These are phyloP conservation scores for Trachelus stipa DNA, from an alignment of 2,888 invertebrate species.

Conservation along the genomic window DNA sequence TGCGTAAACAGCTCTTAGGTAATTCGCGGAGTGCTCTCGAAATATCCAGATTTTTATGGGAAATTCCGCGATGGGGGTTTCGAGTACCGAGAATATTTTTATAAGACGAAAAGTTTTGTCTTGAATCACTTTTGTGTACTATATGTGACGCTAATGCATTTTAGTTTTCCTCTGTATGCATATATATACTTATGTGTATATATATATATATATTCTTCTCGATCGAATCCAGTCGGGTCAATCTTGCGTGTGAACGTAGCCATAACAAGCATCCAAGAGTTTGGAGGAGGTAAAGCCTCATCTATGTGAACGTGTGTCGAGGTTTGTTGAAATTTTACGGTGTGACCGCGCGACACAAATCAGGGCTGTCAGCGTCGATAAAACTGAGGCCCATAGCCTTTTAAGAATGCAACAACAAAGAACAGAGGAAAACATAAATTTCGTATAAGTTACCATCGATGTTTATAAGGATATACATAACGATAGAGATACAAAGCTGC, in stretches of 20 bases:
- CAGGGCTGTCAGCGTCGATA: conserved; percentile 15
- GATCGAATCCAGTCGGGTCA: neutral
- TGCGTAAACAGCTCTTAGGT: conserved; percentile 60
- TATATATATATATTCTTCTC: neutral
- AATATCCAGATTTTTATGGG: conserved; percentile 43
- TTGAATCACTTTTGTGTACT: neutral
- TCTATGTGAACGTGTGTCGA: neutral
- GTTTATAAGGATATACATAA: neutral
- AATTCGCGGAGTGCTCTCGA: conserved; percentile 37
- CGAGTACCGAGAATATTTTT: neutral
- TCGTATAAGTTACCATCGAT: conserved; percentile 7
- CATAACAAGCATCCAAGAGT: conserved; percentile 5
- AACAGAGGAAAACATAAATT: conserved; percentile 25
- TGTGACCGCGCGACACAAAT: conserved; percentile 11
- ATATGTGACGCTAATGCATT: neutral
- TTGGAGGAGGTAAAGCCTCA: neutral
- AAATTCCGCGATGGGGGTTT: conserved; percentile 5
- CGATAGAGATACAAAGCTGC: neutral
- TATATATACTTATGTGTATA: neutral
- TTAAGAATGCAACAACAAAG: conserved; percentile 16
- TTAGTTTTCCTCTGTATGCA: neutral
- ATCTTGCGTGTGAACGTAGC: neutral
- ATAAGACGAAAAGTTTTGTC: neutral
- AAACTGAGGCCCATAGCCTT: conserved; percentile 3
- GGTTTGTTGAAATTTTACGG: conserved; percentile 14